phyloP scores from a whole-genome alignment of 2,797 vertebrate genomes.

The Eremophila alpestris region DNA sequence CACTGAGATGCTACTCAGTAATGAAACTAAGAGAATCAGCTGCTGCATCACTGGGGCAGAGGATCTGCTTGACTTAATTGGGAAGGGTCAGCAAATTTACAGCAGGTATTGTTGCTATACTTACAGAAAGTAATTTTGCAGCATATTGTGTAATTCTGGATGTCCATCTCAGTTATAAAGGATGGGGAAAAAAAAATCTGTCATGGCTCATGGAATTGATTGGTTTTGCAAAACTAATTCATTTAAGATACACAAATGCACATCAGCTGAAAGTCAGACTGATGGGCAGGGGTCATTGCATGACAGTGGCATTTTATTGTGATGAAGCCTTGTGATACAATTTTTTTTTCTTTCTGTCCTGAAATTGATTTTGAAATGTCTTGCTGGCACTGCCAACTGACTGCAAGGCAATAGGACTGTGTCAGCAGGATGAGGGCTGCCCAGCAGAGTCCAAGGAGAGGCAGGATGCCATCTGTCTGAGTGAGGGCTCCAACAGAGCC shows the following conservation, averaged over 20 bases:
- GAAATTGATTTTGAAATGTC: background rate
- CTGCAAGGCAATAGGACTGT: background rate
- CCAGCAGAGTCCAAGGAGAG: background rate
- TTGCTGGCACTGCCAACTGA: background rate
- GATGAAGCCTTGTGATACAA: background rate
- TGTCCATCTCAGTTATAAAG: background rate
- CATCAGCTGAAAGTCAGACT: background rate
- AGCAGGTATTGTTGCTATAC: background rate
- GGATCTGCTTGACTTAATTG: background rate
- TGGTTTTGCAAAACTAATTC: background rate
- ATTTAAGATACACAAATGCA: background rate
- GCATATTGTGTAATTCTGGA: background rate
- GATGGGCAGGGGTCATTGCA: background rate
- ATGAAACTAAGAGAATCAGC: background rate
- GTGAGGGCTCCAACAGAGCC: background rate
- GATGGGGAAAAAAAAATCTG: background rate
- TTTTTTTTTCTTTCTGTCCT: background rate
- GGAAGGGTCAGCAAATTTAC: background rate
- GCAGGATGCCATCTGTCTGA: conserved; percentile 14
- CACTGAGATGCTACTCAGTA: background rate
- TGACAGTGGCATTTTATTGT: background rate
- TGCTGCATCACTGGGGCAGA: background rate
- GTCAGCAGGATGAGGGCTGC: background rate
- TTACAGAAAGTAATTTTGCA: background rate
- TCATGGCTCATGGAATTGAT: background rate